phyloP scores from a whole-genome alignment of 2,888 invertebrate genomes.

The Agrilus mali region DNA sequence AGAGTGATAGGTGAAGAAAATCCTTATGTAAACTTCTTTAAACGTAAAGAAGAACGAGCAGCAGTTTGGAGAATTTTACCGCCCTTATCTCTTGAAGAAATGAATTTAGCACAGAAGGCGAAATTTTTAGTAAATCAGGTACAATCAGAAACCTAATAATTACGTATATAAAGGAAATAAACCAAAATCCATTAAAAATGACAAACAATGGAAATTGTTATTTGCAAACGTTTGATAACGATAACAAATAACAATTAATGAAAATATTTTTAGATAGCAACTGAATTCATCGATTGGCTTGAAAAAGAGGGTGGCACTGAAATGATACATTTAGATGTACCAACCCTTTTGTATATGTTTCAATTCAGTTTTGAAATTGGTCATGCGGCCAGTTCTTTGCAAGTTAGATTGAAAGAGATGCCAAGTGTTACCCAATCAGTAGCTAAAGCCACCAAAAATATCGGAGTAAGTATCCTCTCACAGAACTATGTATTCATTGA shows the following conservation, averaged over 20 bases:
- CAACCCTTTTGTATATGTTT: slow-evolving; percentile 28
- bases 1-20: slow-evolving; percentile 15
- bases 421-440: slow-evolving; percentile 44
- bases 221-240: no score
- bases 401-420: slow-evolving; percentile 43
- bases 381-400: slow-evolving; percentile 41
- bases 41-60: slow-evolving; percentile 23
- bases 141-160: no score
- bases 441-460: slow-evolving; percentile 37
- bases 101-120: slow-evolving; percentile 28
- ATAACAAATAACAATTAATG: no score
- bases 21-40: slow-evolving; percentile 28
- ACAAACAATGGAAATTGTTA: no score
- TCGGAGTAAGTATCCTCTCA: slow-evolving; percentile 29
- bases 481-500: no score
- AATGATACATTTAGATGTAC: slow-evolving; percentile 23
- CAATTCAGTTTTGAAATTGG: slow-evolving; percentile 34
- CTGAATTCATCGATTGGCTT: slow-evolving; percentile 30
- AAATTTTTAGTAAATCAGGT: slow-evolving; percentile 14
- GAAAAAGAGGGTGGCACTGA: slow-evolving; percentile 21
- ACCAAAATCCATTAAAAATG: no score
- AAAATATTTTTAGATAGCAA: slow-evolving; percentile 23
- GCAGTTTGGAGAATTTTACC: slow-evolving; percentile 29
- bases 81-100: slow-evolving; percentile 24
- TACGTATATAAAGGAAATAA: no score